Percentiles rank a stretch among this genome's conserved stretches.
Conservation (phyloP, 2,113 vertebrate species). For the Galbula dea region DNA sequence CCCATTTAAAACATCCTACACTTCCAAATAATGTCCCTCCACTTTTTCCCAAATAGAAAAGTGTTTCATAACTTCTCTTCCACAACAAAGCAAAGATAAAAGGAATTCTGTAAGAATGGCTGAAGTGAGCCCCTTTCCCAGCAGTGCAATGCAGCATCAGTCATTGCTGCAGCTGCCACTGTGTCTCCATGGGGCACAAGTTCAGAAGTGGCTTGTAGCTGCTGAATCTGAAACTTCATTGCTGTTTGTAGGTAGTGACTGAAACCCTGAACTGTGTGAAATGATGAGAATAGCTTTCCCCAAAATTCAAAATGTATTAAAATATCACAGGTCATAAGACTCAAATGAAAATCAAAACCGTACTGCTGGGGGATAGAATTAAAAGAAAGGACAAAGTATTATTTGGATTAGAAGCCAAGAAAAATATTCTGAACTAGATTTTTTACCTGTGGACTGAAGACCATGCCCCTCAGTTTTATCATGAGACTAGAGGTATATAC, state of each 20-base stretch:
- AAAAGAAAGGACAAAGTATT: background rate
- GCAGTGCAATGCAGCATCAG: background rate
- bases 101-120: background rate
- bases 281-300: background rate
- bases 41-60: background rate
- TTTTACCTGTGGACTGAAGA: background rate
- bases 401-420: background rate
- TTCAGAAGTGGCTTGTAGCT: background rate
- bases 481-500: background rate
- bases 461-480: background rate
- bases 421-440: background rate
- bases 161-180: background rate
- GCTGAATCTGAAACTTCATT: background rate
- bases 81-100: background rate
- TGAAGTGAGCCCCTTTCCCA: background rate
- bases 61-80: background rate
- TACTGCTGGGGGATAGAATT: background rate
- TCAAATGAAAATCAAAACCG: background rate
- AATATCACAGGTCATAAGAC: background rate
- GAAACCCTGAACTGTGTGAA: background rate
- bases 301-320: background rate
- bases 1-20: background rate
- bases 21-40: background rate
- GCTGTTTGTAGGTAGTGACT: background rate
- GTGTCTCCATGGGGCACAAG: background rate